Percentiles rank a stretch among this genome's conserved stretches.
Conservation (phyloP, 2,113 vertebrate species). For the Morone chrysops region DNA sequence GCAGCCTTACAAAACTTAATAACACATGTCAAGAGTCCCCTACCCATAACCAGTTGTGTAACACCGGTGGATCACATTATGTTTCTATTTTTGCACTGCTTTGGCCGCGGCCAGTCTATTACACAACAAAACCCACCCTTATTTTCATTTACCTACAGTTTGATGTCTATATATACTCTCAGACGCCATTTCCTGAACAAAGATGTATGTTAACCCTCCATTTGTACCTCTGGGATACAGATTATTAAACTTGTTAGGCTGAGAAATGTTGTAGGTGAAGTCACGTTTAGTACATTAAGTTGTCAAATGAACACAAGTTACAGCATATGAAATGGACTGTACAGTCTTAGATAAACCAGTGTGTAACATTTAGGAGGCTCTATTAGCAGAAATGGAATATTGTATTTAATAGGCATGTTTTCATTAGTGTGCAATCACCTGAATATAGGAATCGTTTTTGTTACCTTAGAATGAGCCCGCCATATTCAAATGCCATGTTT, state of each 20-base stretch:
- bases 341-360: not conserved
- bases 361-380: too few species aligned
- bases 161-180: slow-evolving; percentile 21
- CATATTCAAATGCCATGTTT: too few species aligned
- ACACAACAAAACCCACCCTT: slow-evolving; percentile 64
- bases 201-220: not conserved
- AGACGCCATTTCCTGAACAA: slow-evolving; percentile 22
- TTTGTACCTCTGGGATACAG: not conserved
- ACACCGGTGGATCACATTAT: slow-evolving; percentile 69
- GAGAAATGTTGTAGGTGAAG: not conserved
- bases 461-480: too few species aligned
- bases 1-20: slow-evolving; percentile 63
- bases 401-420: too few species aligned
- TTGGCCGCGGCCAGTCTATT: slow-evolving; percentile 58
- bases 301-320: not conserved
- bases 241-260: not conserved
- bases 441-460: too few species aligned
- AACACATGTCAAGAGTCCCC: slow-evolving; percentile 69
- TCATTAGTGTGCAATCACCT: too few species aligned
- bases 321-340: not conserved
- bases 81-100: slow-evolving; percentile 64
- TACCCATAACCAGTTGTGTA: slow-evolving; percentile 73
- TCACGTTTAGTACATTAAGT: not conserved
- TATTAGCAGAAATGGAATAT: too few species aligned
- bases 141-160: slow-evolving; percentile 41